Evolutionary conservation across 2,797 vertebrate species (phyloP), one percentile per base, ranked within the genome.

Genomic region (Choloepus didactylus): DNA sequence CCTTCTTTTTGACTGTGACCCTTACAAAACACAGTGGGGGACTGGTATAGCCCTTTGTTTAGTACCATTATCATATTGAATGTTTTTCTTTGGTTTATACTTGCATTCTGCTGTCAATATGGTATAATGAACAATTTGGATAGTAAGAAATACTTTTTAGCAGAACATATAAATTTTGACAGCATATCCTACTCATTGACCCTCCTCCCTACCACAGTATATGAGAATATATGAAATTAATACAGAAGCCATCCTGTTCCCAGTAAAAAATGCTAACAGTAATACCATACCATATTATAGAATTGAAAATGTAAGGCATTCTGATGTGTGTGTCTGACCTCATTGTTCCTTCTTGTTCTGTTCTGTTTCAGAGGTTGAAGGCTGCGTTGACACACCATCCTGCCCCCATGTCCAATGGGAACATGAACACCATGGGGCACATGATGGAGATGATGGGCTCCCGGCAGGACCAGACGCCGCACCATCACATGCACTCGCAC

Each of bases 371-470:
- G 99, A 99, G 99, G 98, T 98, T 99, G 98, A 99, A 99, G 98
- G 99, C 99, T 81, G 99, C 99, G 3, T 98, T 99, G 98, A 99
- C 99, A 93, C 99, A 99, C 96, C 99, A 99, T 97, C 99, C 99
- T 59, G 99, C 99, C 27, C 94, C 99, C 98, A 99, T 99, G 98
- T 98, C 99, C 0, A 99, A 99, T 1, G 99, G 99, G 97, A 99
- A 99, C 97, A 99, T 99, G 99, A 99, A 99, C 98, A 99, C 99
- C 97, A 99, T 99, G 99, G 99, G 99, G 94, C 99, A 99, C 98
- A 99, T 99, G 99, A 99, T 99, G 99, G 99, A 99, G 95, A 99
- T 99, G 99, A 99, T 99, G 99, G 99, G 99, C 93, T 99, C 99
- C 1, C 99, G 99, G 97, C 99, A 99, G 96, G 99, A 99, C 98